Evolutionary conservation across 2,888 invertebrate genomes (phyloP), one percentile per base, ranked within the genome.

Genomic region (Chrysomela aeneicollis): DNA sequence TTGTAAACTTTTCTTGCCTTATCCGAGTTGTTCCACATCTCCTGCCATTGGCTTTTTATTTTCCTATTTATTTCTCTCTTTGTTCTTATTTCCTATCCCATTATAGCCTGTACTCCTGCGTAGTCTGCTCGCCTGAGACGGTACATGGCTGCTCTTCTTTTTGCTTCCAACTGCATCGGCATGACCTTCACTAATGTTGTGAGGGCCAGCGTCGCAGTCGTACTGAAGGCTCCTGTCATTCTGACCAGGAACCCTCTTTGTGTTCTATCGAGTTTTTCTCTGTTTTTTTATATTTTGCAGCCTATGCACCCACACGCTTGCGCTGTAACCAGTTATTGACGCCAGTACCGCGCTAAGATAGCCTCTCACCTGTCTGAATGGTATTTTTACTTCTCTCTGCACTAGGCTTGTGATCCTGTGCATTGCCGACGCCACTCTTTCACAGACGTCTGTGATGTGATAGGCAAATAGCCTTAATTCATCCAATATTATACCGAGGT

Each of bases 161-260:
- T 42, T 2, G 54, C 30, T 30, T 61, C 61, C 1, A 47, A 17
- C 12, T 54, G 17, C 18, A 54, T 37, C 9, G 61, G 54, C 12
- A 35, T 1, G 9, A 53, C 50, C n/a, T 21, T 18, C 19, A 22
- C 53, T 26, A 54, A 1, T 1, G 32, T 22, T 19, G 51, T 42
- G 5, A 59, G 32, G 6, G 50, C 59, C 49, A 50, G 42, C 5
- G 42, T 18, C 8, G 59, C 22, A 3, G 47, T n/a, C n/a, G n/a
- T n/a, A n/a, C n/a, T n/a, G n/a, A n/a, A n/a, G n/a, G n/a, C n/a
- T n/a, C n/a, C n/a, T 52, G 53, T 63, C 37, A 59, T 32, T 18
- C 63, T 59, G 18, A 52, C 42, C 0, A 59, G 35, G 49, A 63
- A 49, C 8, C 63, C 63, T 37, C 47, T 59, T 54, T 58, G 59